A percentile compares a stretch with the other conserved stretches of the same genome.
Evolutionary conservation across 2,888 invertebrate genomes (phyloP).

Genomic region (Catocala fraxini): DNA sequence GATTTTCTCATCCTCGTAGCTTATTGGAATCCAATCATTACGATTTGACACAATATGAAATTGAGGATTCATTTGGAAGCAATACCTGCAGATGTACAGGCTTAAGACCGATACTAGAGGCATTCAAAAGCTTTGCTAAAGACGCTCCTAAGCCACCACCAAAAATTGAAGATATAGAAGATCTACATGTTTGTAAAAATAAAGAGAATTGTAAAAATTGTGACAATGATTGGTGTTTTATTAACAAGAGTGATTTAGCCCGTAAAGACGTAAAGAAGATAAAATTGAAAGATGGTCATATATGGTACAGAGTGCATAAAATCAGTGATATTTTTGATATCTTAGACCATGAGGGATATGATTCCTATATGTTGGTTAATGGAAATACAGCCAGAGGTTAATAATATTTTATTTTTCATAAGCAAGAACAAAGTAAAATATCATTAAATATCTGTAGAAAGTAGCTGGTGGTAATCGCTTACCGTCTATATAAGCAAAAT

Average conservation of each 20-base stretch:
- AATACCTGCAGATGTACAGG: conserved; percentile 93
- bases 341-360: conserved; percentile 65
- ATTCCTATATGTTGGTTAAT: conserved; percentile 89
- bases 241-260: conserved; percentile 56
- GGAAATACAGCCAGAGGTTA: conserved; percentile 92
- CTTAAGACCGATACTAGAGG: conserved; percentile 89
- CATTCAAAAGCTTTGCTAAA: conserved; percentile 88
- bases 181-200: conserved; percentile 59
- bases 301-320: conserved; percentile 86
- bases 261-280: conserved; percentile 56
- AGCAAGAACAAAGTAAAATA: background rate
- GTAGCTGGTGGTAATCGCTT: no score
- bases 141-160: conserved; percentile 69
- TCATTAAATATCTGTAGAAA: no score
- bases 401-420: background rate
- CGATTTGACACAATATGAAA: conserved; percentile 87
- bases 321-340: conserved; percentile 84
- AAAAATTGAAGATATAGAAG: conserved; percentile 66
- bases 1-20: conserved; percentile 54
- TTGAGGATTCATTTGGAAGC: conserved; percentile 91
- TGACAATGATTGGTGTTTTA: conserved; percentile 63
- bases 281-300: conserved; percentile 65
- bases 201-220: conserved; percentile 44
- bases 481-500: background rate
- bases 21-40: conserved; percentile 59